Evolutionary conservation across 2,797 vertebrate genomes (phyloP).

Genomic region (Spheniscus humboldti): DNA sequence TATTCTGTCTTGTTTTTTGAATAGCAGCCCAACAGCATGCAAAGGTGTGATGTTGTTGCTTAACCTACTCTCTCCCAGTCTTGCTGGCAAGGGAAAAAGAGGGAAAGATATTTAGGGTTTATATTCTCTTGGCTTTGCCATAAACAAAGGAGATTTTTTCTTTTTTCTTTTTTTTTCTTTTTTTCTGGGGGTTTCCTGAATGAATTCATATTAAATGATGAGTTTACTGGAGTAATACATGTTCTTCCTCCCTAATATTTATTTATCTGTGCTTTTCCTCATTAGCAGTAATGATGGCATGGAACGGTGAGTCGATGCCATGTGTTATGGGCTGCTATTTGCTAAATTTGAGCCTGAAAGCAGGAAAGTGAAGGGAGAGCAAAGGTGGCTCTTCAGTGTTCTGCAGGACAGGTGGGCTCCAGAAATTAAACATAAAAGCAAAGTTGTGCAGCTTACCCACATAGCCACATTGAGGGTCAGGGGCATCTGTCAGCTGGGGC

Average conservation of each 20-base stretch:
- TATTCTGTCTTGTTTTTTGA: not conserved
- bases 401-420: not conserved
- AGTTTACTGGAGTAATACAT: not conserved
- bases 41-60: not conserved
- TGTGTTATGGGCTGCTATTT: not conserved
- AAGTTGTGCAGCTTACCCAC: not conserved
- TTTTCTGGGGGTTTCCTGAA: not conserved
- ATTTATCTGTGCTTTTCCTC: not conserved
- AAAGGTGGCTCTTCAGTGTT: not conserved
- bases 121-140: not conserved
- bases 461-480: not conserved
- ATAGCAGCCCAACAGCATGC: not conserved
- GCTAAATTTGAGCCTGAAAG: not conserved
- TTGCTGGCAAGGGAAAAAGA: not conserved
- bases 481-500: not conserved
- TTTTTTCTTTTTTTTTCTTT: fast-evolving
- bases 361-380: not conserved
- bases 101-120: not conserved
- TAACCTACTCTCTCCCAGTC: not conserved
- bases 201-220: not conserved
- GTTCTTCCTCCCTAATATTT: not conserved
- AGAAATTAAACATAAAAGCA: not conserved
- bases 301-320: not conserved
- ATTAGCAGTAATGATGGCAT: not conserved
- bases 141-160: not conserved